Percentiles rank a stretch among this genome's conserved stretches.
Evolutionary conservation across 2,797 vertebrate genomes (phyloP).

Genomic region (Cyclopterus lumpus): DNA sequence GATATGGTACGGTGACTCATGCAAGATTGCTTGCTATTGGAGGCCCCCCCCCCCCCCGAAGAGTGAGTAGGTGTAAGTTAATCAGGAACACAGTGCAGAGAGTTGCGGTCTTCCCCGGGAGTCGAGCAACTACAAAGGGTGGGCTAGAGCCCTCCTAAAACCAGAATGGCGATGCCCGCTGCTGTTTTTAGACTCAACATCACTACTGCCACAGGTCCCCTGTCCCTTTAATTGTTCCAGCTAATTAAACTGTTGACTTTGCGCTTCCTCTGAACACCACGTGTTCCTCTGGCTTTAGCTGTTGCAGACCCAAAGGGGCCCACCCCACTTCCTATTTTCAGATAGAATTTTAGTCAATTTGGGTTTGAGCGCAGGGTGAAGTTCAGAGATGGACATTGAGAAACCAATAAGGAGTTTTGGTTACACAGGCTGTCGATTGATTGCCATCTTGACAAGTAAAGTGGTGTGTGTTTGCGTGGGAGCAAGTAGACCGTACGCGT

Average conservation of each 20-base stretch:
- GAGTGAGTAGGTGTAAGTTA: constrained; percentile 84
- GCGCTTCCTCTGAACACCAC: constrained; percentile 61
- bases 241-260: constrained; percentile 77
- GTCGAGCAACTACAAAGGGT: constrained; percentile 78
- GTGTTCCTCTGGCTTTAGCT: constrained; percentile 64
- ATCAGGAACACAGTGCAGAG: constrained; percentile 82
- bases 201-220: constrained; percentile 76
- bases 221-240: constrained; percentile 80
- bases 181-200: constrained; percentile 80
- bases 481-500: neutral
- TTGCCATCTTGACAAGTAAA: constrained; percentile 50
- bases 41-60: constrained; percentile 68
- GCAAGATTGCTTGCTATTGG: constrained; percentile 66
- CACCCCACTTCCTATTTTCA: constrained; percentile 71
- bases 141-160: constrained; percentile 59
- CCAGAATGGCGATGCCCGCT: constrained; percentile 58
- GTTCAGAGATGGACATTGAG: constrained; percentile 62
- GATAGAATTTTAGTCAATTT: constrained; percentile 71
- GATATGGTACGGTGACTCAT: constrained; percentile 76
- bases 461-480: constrained; percentile 13
- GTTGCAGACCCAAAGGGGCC: constrained; percentile 58
- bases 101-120: constrained; percentile 74
- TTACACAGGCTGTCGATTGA: constrained; percentile 55
- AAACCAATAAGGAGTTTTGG: constrained; percentile 48
- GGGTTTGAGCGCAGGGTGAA: constrained; percentile 30